Evolutionary conservation across 2,113 vertebrate genomes (phyloP).

Genomic region (Cyanoderma ruficeps): DNA sequence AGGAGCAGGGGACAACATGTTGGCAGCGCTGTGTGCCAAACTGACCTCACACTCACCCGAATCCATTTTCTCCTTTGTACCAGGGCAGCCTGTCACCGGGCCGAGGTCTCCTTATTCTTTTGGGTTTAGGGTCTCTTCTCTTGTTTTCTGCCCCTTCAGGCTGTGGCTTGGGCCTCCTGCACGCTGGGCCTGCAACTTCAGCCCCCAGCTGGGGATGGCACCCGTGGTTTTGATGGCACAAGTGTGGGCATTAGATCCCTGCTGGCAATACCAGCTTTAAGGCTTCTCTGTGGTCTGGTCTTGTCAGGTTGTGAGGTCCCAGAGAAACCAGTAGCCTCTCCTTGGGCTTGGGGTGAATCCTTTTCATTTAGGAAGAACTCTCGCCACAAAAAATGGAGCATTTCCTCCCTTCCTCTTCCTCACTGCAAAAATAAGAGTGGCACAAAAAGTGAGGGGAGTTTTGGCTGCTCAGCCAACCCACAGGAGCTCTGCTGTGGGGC

Average conservation of each 20-base stretch:
- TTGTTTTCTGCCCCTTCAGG: neutral
- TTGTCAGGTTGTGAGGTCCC: neutral
- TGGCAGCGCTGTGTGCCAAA: neutral
- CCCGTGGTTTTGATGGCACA: neutral
- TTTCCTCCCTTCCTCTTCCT: neutral
- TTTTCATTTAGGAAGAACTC: neutral
- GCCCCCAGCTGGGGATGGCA: neutral
- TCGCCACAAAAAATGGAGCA: fast-evolving
- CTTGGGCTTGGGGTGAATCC: neutral
- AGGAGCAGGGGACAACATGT: neutral
- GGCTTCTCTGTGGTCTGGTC: neutral
- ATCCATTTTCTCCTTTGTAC: neutral
- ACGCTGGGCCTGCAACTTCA: fast-evolving
- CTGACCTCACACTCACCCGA: neutral
- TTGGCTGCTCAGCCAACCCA: neutral
- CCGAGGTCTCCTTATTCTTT: neutral
- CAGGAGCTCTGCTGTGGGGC: neutral
- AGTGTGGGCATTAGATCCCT: neutral
- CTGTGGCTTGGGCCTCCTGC: neutral
- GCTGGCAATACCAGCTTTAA: neutral
- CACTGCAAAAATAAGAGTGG: neutral
- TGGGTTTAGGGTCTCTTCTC: neutral
- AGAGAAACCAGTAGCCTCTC: neutral
- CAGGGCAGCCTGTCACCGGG: neutral
- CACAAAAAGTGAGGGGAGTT: neutral